phyloP scores from a whole-genome alignment of 2,888 invertebrate genomes.

The Liopterus haemorrhoidalis region DNA sequence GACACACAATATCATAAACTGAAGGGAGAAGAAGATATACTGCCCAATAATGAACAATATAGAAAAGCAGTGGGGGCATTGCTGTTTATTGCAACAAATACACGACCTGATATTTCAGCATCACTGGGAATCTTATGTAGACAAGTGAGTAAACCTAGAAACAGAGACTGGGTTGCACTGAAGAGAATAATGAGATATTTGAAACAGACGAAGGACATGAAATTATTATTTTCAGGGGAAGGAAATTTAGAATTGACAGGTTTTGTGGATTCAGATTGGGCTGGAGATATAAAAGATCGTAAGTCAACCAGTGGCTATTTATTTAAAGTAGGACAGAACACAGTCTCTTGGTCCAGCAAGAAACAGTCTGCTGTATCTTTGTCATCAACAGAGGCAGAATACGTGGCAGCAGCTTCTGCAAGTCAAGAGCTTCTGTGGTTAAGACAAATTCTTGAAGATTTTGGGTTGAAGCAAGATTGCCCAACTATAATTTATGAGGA shows the following conservation, averaged over 20 bases:
- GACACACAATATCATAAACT: not conserved
- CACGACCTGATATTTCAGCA: slow-evolving; percentile 7
- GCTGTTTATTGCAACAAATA: slow-evolving; percentile 7
- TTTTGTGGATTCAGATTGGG: slow-evolving; percentile 11
- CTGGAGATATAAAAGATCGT: not conserved
- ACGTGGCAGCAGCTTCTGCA: slow-evolving; percentile 7
- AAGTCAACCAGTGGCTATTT: slow-evolving; percentile 27
- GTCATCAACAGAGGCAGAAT: slow-evolving; percentile 9
- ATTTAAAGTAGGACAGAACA: not conserved
- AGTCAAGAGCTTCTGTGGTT: slow-evolving; percentile 3
- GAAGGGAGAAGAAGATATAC: not conserved
- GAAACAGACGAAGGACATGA: slow-evolving; percentile 29
- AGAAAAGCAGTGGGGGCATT: slow-evolving; percentile 2
- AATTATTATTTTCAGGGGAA: not conserved
- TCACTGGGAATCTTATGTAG: slow-evolving; percentile 6
- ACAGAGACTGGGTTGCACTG: slow-evolving; percentile 13
- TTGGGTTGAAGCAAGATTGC: not conserved
- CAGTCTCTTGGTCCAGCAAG: slow-evolving; percentile 1
- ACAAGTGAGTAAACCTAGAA: slow-evolving; percentile 3
- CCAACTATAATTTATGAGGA: slow-evolving; percentile 2
- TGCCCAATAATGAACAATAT: slow-evolving; percentile 1
- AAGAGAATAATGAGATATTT: slow-evolving; percentile 27
- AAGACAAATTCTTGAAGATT: not conserved
- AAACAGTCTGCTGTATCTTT: slow-evolving; percentile 7
- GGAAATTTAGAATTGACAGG: not conserved